Evolutionary conservation across 2,888 invertebrate species (phyloP).

Genomic region (Schizaphis graminum): DNA sequence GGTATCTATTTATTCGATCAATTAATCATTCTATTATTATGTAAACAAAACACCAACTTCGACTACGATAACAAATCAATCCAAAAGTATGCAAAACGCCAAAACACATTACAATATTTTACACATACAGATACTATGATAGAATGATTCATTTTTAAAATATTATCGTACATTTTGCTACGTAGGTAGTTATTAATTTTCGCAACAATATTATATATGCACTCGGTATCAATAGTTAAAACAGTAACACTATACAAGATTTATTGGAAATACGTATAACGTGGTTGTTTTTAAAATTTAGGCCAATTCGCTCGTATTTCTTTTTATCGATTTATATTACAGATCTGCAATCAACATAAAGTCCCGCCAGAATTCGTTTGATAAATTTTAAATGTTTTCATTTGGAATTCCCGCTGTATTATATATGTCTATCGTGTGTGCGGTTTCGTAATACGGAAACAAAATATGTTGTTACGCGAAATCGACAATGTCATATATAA

Average conservation of each 20-base stretch:
- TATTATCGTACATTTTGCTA: not conserved
- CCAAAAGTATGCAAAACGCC: not conserved
- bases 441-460: not conserved
- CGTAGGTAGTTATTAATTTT: not conserved
- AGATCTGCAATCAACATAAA: not conserved
- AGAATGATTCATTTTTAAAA: not conserved
- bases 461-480: not conserved
- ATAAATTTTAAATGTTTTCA: not conserved
- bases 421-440: not conserved
- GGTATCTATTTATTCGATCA: not conserved
- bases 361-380: not conserved
- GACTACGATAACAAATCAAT: not conserved
- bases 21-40: not conserved
- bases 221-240: not conserved
- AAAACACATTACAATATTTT: not conserved
- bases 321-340: too few species aligned
- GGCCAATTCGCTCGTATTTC: not conserved
- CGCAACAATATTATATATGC: not conserved
- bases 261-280: not conserved
- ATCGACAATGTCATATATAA: constrained; percentile 5
- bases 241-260: not conserved
- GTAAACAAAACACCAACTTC: not conserved
- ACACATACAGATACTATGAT: not conserved
- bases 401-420: not conserved
- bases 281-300: not conserved